Percentiles rank a stretch among this genome's conserved stretches.
phyloP scores from a whole-genome alignment of 2,113 vertebrate species.

The Collichthys lucidus region DNA sequence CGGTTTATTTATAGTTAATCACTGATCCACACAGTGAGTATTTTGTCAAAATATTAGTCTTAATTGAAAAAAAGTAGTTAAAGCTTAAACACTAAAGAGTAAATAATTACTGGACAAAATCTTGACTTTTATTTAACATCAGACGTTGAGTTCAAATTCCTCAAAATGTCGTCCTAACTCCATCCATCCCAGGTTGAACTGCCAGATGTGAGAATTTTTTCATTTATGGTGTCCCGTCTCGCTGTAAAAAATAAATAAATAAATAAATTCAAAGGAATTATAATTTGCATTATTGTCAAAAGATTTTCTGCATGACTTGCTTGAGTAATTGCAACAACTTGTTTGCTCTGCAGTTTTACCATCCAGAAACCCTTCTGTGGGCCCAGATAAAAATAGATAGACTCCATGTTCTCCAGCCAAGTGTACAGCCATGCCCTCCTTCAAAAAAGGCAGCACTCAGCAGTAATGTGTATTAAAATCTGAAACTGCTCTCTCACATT shows the following conservation, averaged over 20 bases:
- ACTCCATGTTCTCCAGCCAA: constrained; percentile 64
- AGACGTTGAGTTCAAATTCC: neutral
- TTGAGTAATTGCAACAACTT: constrained; percentile 67
- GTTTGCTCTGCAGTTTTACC: constrained; percentile 71
- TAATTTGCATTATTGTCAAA: constrained; percentile 65
- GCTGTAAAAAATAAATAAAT: constrained; percentile 20
- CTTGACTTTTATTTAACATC: neutral
- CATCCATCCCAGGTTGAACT: constrained; percentile 5
- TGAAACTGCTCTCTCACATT: constrained; percentile 39
- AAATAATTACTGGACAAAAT: neutral
- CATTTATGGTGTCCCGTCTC: constrained; percentile 41
- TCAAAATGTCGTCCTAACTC: neutral
- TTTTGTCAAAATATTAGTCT: neutral
- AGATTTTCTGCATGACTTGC: constrained; percentile 71
- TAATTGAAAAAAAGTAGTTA: too few relatives aligned
- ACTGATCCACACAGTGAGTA: neutral
- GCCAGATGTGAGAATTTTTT: constrained; percentile 25
- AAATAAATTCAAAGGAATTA: constrained; percentile 30
- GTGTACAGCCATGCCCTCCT: constrained; percentile 55
- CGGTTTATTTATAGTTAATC: neutral
- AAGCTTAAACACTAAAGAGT: neutral
- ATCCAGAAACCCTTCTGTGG: constrained; percentile 55
- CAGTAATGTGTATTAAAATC: constrained; percentile 70
- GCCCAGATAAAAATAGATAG: constrained; percentile 71
- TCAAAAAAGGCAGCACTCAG: constrained; percentile 67